Evolutionary conservation across 2,113 vertebrate species (phyloP).

Genomic region (Odocoileus hemionus): DNA sequence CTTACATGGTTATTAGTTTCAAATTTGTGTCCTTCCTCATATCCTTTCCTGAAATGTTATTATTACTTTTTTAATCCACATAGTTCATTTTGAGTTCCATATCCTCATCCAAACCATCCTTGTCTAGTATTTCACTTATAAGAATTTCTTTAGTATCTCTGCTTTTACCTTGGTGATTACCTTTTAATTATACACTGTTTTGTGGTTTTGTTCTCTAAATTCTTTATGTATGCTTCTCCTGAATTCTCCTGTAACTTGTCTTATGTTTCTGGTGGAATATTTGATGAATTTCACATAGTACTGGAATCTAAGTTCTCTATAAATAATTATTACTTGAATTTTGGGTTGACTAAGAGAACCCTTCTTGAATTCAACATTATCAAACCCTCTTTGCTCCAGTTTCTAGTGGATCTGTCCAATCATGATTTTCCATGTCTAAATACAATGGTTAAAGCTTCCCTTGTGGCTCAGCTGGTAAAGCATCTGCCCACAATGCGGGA

Average conservation of each 20-base stretch:
- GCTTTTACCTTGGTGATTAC: neutral
- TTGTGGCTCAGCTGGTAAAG: neutral
- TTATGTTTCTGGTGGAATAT: neutral
- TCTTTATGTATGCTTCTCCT: neutral
- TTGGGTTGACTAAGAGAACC: neutral
- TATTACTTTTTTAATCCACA: neutral
- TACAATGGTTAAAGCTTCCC: neutral
- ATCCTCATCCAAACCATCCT: neutral
- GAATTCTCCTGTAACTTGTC: neutral
- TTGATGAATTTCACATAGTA: neutral
- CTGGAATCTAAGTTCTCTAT: neutral
- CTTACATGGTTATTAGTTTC: neutral
- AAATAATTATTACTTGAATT: neutral
- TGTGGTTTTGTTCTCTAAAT: neutral
- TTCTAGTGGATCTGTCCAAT: neutral
- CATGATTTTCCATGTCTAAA: neutral
- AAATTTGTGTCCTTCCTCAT: neutral
- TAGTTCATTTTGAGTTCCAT: neutral
- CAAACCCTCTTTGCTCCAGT: neutral
- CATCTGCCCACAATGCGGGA: rapidly evolving
- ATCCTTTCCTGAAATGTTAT: neutral
- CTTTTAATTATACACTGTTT: neutral
- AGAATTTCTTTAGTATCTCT: neutral
- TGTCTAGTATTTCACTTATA: neutral
- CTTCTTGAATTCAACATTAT: neutral